phyloP scores from a whole-genome alignment of 2,797 vertebrate species.

The Dryobates pubescens region DNA sequence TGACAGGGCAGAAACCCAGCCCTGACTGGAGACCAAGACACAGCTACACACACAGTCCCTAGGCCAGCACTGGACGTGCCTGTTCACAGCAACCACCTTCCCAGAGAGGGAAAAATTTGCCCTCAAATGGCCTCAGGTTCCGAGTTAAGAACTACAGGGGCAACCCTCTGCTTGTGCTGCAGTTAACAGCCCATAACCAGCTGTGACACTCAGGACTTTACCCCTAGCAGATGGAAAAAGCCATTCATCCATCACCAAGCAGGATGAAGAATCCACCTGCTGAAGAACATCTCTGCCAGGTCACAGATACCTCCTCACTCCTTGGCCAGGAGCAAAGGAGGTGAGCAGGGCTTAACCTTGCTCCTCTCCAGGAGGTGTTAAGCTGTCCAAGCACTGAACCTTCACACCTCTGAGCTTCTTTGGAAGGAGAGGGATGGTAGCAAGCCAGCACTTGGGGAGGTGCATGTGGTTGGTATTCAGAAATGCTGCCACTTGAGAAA shows the following conservation, averaged over 20 bases:
- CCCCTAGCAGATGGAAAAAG: background rate
- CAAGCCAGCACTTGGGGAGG: background rate
- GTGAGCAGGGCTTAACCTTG: background rate
- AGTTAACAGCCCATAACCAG: background rate
- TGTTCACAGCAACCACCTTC: background rate
- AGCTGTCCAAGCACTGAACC: background rate
- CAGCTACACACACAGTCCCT: background rate
- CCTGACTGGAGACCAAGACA: background rate
- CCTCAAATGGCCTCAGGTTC: background rate
- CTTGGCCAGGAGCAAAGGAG: background rate
- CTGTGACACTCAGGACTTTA: rapidly evolving
- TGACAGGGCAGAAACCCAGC: background rate
- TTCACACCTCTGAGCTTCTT: background rate
- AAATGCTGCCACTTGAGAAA: background rate
- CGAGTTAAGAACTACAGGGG: background rate
- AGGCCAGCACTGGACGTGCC: background rate
- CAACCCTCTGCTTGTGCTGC: background rate
- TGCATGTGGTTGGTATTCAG: background rate
- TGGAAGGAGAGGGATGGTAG: background rate
- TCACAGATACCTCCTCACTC: background rate
- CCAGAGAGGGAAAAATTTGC: background rate
- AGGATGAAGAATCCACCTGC: background rate
- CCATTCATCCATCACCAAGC: background rate
- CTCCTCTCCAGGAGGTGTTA: background rate
- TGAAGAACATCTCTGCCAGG: background rate